A percentile compares a stretch with the other conserved stretches of the same genome.
Conservation (phyloP, 2,797 vertebrate species). For the Smutsia gigantea region DNA sequence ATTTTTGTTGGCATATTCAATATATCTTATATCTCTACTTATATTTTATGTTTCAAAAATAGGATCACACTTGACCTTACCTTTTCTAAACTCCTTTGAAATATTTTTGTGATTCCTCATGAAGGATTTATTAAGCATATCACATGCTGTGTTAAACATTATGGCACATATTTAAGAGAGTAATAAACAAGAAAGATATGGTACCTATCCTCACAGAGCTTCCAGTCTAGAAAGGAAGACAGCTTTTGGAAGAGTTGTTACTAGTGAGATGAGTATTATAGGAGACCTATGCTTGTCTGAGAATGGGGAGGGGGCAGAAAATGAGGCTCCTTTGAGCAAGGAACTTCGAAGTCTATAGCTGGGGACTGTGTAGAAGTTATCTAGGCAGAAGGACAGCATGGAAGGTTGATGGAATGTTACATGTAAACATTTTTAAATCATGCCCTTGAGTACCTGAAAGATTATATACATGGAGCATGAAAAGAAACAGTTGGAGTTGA, state of each 20-base stretch:
- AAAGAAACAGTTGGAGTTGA: neutral
- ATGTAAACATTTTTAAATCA: neutral
- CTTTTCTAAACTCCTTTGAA: neutral
- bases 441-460: slow-evolving; percentile 2
- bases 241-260: neutral
- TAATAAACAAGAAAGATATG: neutral
- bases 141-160: neutral
- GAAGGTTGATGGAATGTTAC: neutral
- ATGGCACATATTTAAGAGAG: neutral
- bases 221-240: neutral
- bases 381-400: neutral
- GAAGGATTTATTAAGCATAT: neutral
- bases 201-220: neutral
- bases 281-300: neutral
- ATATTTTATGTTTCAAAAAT: neutral
- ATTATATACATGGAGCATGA: neutral
- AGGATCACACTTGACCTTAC: neutral
- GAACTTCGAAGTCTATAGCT: neutral
- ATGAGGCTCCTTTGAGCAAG: neutral
- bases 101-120: neutral
- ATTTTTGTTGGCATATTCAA: neutral
- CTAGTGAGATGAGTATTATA: neutral
- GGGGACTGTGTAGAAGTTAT: neutral
- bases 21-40: neutral
- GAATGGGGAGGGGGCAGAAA: neutral